A percentile compares a stretch with the other conserved stretches of the same genome.
phyloP scores from a whole-genome alignment of 2,113 vertebrate genomes.

The Cathartes aura region DNA sequence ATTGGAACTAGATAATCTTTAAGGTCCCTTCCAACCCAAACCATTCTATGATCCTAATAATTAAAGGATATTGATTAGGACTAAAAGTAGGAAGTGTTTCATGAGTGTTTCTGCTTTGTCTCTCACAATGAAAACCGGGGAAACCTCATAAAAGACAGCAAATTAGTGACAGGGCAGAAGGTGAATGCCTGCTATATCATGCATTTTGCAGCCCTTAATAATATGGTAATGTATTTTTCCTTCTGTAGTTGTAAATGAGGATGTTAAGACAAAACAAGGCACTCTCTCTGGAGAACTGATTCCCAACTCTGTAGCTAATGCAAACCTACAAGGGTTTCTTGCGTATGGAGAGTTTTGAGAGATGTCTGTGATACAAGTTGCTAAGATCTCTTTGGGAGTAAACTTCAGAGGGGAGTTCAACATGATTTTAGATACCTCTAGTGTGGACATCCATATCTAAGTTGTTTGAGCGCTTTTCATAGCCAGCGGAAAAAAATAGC shows the following conservation, averaged over 20 bases:
- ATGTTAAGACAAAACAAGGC: background rate
- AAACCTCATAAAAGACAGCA: background rate
- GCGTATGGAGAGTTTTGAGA: background rate
- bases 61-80: background rate
- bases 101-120: background rate
- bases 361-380: background rate
- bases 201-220: background rate
- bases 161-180: background rate
- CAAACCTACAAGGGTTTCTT: background rate
- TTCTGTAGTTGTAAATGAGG: background rate
- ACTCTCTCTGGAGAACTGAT: background rate
- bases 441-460: background rate
- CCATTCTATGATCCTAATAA: background rate
- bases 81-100: background rate
- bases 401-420: background rate
- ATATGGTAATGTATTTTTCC: background rate
- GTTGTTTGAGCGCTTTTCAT: background rate
- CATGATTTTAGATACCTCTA: background rate
- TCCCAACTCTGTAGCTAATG: background rate
- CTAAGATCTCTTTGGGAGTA: background rate
- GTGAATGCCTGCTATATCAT: background rate
- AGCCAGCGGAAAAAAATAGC: background rate
- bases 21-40: too few relatives aligned
- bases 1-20: too few relatives aligned
- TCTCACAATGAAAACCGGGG: background rate